Conservation (phyloP, 1,140 invertebrate genomes). For the Hyphantria cunea region DNA sequence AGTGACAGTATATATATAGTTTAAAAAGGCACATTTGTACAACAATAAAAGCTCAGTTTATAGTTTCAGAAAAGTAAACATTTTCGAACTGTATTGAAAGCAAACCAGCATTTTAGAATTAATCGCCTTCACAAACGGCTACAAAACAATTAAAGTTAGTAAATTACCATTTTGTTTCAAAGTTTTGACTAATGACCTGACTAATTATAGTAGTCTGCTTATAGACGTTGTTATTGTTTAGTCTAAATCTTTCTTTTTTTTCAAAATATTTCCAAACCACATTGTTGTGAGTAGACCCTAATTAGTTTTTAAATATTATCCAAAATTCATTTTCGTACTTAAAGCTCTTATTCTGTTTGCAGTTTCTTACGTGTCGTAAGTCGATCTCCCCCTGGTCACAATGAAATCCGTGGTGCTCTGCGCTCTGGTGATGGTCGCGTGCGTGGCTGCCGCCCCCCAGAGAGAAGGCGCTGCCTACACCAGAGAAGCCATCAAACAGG, state of each 20-base stretch:
- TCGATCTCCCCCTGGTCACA: conserved; percentile 12
- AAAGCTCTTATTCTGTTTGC: not conserved
- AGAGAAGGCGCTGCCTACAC: conserved; percentile 91
- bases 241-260: too few species aligned
- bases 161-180: too few species aligned
- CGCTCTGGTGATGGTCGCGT: conserved; percentile 73
- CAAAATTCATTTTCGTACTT: not conserved
- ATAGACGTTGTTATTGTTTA: too few species aligned
- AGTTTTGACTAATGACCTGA: too few species aligned
- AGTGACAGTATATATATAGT: too few species aligned
- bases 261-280: too few species aligned
- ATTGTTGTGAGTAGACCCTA: not conserved
- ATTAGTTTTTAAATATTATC: not conserved
- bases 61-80: not conserved
- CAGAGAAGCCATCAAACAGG: conserved; percentile 92
- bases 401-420: conserved; percentile 74
- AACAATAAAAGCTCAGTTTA: not conserved
- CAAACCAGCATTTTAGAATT: too few species aligned
- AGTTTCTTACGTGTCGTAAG: conserved; percentile 21
- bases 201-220: too few species aligned
- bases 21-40: too few species aligned
- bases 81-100: too few species aligned
- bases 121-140: too few species aligned
- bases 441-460: conserved; percentile 84
- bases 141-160: too few species aligned